Evolutionary conservation across 2,888 invertebrate genomes (phyloP), one percentile per base, ranked within the genome.

Genomic region (Folsomia candida): DNA sequence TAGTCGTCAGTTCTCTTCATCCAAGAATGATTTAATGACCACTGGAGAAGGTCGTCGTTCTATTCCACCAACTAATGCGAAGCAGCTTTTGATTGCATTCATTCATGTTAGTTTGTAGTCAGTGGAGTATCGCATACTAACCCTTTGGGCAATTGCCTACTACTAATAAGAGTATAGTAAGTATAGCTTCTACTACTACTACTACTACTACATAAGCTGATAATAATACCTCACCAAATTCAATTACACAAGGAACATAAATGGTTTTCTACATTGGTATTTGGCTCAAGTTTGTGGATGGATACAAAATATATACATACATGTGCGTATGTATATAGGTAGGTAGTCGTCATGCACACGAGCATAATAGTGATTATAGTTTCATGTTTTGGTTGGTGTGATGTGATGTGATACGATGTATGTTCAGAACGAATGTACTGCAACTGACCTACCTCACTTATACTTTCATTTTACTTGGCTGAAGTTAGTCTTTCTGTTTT

Each of bases 401-500:
- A 28, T 29, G 28, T 66, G 54, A 57, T 57, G 28, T 66, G 58
- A 26, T 61, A 61, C 61, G 26, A 27, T 58, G 18, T 58, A 14
- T 58, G 24, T 22, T 24, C 58, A 58, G 22, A 22, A 20, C 14
- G 58, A 24, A 18, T 58, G 18, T 37, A 64, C 14, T 51, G 6
- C 63, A 37, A n/a, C 29, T 63, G n/a, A n/a, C 28, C 37, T 62
- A 37, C 28, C 22, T 28, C 22, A 27, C 20, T 14, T 25, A 26
- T 61, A 24, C 27, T 27, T 25, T 61, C 4, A 28, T 47, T 20
- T 37, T 6, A 28, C 2, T 9, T 47, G 47, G 28, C 47, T 51
- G 4, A 28, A 28, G 54, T 66, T 54, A 54, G 51, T 57, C 66
- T 54, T 66, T 66, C 57, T 66, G 66, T 66, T 66, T 66, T 54